These are phyloP conservation scores for Hydrolagus colliei DNA, from an alignment of 2,797 vertebrate species.

Conservation along the genomic window DNA sequence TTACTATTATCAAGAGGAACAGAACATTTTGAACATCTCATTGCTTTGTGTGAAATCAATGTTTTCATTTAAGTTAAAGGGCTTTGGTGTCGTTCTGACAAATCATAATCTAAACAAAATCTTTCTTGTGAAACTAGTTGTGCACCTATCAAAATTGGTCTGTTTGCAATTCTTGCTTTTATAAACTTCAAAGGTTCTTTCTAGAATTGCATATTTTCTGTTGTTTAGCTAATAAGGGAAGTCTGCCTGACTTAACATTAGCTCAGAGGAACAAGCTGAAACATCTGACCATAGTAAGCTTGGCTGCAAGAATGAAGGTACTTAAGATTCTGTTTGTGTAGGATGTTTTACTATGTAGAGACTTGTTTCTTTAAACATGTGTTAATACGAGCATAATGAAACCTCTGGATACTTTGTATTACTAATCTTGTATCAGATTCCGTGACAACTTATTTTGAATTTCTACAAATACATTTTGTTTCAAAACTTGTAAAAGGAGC, in stretches of 20 bases:
- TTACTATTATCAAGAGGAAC: too few relatives aligned
- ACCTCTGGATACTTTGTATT: not conserved
- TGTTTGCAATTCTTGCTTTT: conserved; percentile 22
- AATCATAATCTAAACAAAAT: not conserved
- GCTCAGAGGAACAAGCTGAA: conserved; percentile 71
- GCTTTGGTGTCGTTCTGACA: not conserved
- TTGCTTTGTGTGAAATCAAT: not conserved
- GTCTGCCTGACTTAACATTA: conserved; percentile 60
- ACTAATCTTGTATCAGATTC: not conserved
- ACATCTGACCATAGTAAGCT: conserved; percentile 66
- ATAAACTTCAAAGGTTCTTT: conserved; percentile 22
- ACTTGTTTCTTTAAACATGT: not conserved
- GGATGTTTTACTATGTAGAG: not conserved
- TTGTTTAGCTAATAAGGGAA: conserved; percentile 61
- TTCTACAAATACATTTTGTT: too few relatives aligned
- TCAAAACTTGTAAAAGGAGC: not conserved
- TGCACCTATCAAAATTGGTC: conserved; percentile 4
- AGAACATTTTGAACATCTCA: too few relatives aligned
- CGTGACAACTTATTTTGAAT: too few relatives aligned
- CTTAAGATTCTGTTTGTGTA: conserved; percentile 25
- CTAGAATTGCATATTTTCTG: conserved; percentile 31
- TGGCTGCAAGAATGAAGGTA: conserved; percentile 69
- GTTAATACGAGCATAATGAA: not conserved
- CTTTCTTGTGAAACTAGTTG: not conserved
- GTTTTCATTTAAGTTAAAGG: not conserved